Percentiles rank a stretch among this genome's conserved stretches.
Evolutionary conservation across 2,888 invertebrate genomes (phyloP).

Genomic region (Idaea biselata): DNA sequence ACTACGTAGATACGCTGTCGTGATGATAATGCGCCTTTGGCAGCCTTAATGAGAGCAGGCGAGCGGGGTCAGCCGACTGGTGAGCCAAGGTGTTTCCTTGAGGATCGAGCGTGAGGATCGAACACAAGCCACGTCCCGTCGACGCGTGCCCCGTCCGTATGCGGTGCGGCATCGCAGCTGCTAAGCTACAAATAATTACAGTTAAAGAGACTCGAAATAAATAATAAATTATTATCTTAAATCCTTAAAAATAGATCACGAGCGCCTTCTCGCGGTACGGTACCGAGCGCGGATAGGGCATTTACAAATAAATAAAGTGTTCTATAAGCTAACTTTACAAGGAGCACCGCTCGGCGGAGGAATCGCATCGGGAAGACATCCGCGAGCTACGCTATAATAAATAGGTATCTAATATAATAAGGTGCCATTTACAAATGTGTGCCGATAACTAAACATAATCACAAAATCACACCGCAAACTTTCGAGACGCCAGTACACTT

Average conservation of each 20-base stretch:
- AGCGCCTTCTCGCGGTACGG: conserved; percentile 80
- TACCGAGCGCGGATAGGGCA: conserved; percentile 77
- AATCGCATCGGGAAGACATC: conserved; percentile 77
- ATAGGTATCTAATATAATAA: conserved; percentile 74
- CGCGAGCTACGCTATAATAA: conserved; percentile 76
- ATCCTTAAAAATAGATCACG: conserved; percentile 81
- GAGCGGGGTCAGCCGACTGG: background rate
- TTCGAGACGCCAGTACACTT: conserved; percentile 79
- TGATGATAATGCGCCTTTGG: too few species aligned
- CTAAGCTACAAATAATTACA: conserved; percentile 70
- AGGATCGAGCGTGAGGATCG: conserved; percentile 31
- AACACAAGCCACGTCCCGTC: conserved; percentile 68
- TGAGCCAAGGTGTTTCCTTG: conserved; percentile 26
- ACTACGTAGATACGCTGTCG: background rate
- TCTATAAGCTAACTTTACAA: conserved; percentile 80
- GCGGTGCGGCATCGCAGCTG: conserved; percentile 76
- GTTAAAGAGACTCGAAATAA: conserved; percentile 81
- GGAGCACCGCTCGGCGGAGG: conserved; percentile 80
- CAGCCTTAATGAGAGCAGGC: background rate
- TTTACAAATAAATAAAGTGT: conserved; percentile 78
- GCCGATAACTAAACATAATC: conserved; percentile 74
- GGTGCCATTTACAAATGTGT: conserved; percentile 80
- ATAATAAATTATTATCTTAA: conserved; percentile 81
- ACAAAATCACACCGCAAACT: conserved; percentile 79
- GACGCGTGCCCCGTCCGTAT: conserved; percentile 73